Evolutionary conservation across 2,797 vertebrate genomes (phyloP), one percentile per base, ranked within the genome.

Genomic region (Oreochromis mossambicus): DNA sequence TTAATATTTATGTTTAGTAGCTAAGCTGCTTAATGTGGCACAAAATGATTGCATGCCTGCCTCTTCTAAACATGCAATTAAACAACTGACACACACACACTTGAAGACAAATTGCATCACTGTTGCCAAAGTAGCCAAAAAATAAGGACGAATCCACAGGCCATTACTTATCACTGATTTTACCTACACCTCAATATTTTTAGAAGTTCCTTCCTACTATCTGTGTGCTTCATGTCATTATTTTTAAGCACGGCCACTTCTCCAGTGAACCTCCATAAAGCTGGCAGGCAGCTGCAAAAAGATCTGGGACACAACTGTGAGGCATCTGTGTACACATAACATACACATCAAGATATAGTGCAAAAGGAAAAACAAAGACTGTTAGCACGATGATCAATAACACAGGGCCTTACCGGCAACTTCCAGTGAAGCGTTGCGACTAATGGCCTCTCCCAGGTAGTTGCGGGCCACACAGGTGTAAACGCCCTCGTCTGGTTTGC

Each of bases 401-500:
- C 41, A 51, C 24, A 75, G 19, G 32, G 76, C 86, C 97, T 97
- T 96, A 99, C 98, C 95, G 17, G 98, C 98, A 78, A 99, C 98
- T 87, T 98, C 97, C 86, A 99, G 94, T 0, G 98, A 98, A 12
- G 98, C 98, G 1, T 99, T 99, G 4, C 96, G 94, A 91, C 98
- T 99, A 46, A 97, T 95, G 24, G 98, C 97, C 66, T 97, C 96
- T 4, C 98, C 98, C 82, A 99, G 92, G 92, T 98, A 97, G 94
- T 99, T 99, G 78, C 98, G 97, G 41, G 98, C 98, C 86, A 98
- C 97, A 13, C 98, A 99, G 26, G 97, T 97, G 86, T 99, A 99
- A 87, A 98, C 89, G 1, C 98, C 98, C 86, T 99, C 98, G 0
- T 99, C 98, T 0, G 97, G 98, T 81, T 97, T 97, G 89, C 97